phyloP scores from a whole-genome alignment of 2,797 vertebrate genomes.

The Malurus splendens region DNA sequence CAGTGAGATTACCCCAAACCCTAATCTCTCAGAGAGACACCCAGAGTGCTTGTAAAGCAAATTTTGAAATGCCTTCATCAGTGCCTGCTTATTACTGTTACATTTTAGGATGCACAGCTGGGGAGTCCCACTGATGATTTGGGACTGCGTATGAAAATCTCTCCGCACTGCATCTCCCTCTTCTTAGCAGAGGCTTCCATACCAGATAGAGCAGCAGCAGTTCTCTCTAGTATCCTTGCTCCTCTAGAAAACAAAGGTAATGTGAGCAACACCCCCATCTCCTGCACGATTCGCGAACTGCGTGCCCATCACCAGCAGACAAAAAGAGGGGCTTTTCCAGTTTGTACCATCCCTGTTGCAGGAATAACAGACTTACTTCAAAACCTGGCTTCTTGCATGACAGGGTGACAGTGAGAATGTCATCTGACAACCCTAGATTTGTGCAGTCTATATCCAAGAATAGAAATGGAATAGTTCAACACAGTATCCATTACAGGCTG shows the following conservation, averaged over 20 bases:
- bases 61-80: neutral
- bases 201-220: neutral
- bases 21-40: neutral
- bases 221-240: neutral
- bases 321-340: neutral
- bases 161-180: rapidly evolving
- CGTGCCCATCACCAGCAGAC: neutral
- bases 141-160: neutral
- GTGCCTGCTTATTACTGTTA: neutral
- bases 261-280: slow-evolving; percentile 55
- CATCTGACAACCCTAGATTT: neutral
- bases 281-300: slow-evolving; percentile 54
- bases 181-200: neutral
- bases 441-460: neutral
- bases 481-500: slow-evolving; percentile 44
- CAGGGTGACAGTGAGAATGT: neutral
- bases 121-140: neutral
- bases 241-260: slow-evolving; percentile 40
- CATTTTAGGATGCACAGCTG: neutral
- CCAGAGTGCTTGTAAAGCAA: neutral
- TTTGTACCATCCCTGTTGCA: neutral
- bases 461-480: slow-evolving; percentile 27
- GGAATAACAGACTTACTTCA: neutral
- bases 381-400: neutral
- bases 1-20: neutral